Evolutionary conservation across 2,888 invertebrate genomes (phyloP), one percentile per base, ranked within the genome.

Genomic region (Timema podura): DNA sequence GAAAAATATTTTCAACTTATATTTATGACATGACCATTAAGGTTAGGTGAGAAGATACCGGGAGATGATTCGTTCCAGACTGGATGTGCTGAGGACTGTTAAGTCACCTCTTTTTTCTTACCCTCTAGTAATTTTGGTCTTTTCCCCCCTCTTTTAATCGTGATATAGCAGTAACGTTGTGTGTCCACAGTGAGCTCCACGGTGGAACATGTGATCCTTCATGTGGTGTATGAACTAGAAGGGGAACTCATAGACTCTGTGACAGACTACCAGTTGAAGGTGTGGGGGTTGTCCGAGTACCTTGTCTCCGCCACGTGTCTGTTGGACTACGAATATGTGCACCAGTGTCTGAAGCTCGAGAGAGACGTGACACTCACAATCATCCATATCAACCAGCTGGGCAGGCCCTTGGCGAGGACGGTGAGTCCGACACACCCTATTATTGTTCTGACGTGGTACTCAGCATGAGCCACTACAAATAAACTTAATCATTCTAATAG

Each of bases 261-360:
- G 76, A 84, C 85, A 69, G 88, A 88, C 78, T 92, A 87, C 81
- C 87, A 90, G 77, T 81, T 88, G 70, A 83, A 94, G 87, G 93
- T 95, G 68, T 90, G 90, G 86, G 96, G 96, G 16, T 87, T 93
- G 71, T 89, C 92, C 68, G 97, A 97, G 82, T 98, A 96, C 83
- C 82, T 98, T 49, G 89, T 91, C 0, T 89, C 92, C 13, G 91
- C 93, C 68, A 92, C 93, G 49, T 87, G 88, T 11, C 85, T 98
- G 48, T 90, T 91, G 73, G 95, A 96, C 79, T 93, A 96, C 80
- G 95, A 95, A 80, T 96, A 96, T 79, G 91, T 97, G 69, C 95
- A 97, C 77, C 91, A 91, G 77, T 96, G 97, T 80, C 91, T 96
- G 71, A 96, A 97, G 78, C 82, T 96, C 77, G 96, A 97, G 79